Conservation (phyloP, 2,797 vertebrate species). For the Brotula barbata region DNA sequence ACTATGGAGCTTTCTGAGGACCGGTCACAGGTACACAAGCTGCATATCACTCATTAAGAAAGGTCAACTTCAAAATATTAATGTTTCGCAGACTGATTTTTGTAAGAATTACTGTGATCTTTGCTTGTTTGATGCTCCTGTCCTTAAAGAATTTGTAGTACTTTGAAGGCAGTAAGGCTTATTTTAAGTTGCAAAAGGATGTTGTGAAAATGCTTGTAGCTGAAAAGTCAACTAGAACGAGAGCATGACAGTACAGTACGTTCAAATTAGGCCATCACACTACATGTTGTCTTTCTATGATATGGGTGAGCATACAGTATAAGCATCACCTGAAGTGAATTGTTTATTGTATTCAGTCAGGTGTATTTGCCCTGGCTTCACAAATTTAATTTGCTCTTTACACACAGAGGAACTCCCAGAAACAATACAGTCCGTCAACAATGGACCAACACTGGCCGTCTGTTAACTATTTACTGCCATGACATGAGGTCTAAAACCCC, state of each 20-base stretch:
- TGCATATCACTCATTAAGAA: background rate
- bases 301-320: background rate
- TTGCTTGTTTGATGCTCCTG: too few species aligned
- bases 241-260: background rate
- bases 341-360: slow-evolving; percentile 9
- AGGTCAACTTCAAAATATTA: background rate
- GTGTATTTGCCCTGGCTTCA: slow-evolving; percentile 53
- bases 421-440: slow-evolving; percentile 25
- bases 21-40: slow-evolving; percentile 54
- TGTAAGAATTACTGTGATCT: too few species aligned
- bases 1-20: slow-evolving; percentile 43
- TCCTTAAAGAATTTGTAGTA: too few species aligned
- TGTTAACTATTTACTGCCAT: slow-evolving; percentile 17
- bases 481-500: background rate
- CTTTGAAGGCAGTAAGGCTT: too few species aligned
- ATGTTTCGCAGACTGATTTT: background rate
- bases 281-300: background rate
- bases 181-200: too few species aligned
- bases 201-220: too few species aligned
- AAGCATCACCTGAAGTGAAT: background rate
- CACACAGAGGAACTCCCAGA: slow-evolving; percentile 37
- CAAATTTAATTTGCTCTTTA: slow-evolving; percentile 34
- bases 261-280: background rate
- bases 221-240: too few species aligned
- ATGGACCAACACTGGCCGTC: slow-evolving; percentile 23